Conservation (phyloP, 2,888 invertebrate genomes). For the Nomada goodeniana region DNA sequence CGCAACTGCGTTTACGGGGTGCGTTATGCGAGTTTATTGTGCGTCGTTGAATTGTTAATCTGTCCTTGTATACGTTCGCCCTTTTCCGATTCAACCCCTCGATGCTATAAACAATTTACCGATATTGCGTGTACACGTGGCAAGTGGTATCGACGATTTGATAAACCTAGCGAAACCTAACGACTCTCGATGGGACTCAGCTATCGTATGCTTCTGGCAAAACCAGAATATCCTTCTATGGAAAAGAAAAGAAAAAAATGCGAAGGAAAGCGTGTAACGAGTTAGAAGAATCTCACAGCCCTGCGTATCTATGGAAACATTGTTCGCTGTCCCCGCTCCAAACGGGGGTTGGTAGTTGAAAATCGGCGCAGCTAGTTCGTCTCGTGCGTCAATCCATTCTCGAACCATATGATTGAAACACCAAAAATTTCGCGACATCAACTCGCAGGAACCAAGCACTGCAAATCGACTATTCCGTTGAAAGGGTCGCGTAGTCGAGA, state of each 20-base stretch:
- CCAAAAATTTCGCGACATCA: conserved; percentile 43
- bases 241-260: not conserved
- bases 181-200: not conserved
- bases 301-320: conserved; percentile 27
- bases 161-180: not conserved
- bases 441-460: conserved; percentile 51
- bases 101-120: conserved; percentile 6
- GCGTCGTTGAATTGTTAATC: conserved; percentile 80
- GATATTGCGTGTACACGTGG: conserved; percentile 2
- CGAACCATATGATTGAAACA: conserved; percentile 70
- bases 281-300: conserved; percentile 43
- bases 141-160: not conserved
- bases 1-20: conserved; percentile 82
- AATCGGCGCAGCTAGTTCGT: conserved; percentile 6
- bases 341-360: not conserved
- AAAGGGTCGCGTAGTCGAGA: conserved; percentile 52
- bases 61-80: conserved; percentile 46
- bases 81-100: conserved; percentile 13
- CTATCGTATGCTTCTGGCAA: not conserved
- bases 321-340: not conserved
- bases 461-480: conserved; percentile 48
- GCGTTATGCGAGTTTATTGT: conserved; percentile 83
- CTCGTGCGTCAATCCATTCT: conserved; percentile 71
- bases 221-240: not conserved
- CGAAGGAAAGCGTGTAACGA: not conserved